phyloP scores from a whole-genome alignment of 1,140 invertebrate species.

The Stegodyphus dumicola region DNA sequence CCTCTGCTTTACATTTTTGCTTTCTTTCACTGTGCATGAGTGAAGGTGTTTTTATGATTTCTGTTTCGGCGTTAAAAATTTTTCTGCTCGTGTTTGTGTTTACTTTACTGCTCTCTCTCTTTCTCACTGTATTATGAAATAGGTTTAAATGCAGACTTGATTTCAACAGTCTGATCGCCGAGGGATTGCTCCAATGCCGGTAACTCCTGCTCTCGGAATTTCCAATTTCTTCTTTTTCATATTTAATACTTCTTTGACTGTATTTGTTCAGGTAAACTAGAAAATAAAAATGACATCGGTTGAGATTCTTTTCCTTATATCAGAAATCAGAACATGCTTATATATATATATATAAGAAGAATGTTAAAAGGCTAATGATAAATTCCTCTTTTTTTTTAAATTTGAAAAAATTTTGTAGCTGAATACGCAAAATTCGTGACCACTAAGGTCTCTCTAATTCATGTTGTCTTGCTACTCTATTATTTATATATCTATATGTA shows the following conservation, averaged over 20 bases:
- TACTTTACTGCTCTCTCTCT: slow-evolving; percentile 31
- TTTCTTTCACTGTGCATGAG: neutral
- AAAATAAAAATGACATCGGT: neutral
- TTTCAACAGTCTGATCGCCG: slow-evolving; percentile 30
- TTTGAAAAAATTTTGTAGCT: no score
- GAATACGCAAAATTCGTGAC: no score
- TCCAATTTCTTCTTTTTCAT: slow-evolving; percentile 49
- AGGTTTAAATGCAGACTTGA: slow-evolving; percentile 57
- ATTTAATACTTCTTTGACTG: slow-evolving; percentile 47
- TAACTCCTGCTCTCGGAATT: slow-evolving; percentile 14
- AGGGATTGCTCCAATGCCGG: slow-evolving; percentile 1
- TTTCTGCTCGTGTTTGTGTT: slow-evolving; percentile 38
- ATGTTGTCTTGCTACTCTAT: no score
- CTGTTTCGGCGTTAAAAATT: slow-evolving; percentile 29
- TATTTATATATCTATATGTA: no score
- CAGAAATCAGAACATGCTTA: no score
- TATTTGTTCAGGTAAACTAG: no score
- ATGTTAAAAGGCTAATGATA: no score
- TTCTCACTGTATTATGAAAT: slow-evolving; percentile 20
- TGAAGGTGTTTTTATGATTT: slow-evolving; percentile 40
- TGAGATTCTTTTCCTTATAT: neutral
- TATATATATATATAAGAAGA: no score
- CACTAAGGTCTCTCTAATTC: no score
- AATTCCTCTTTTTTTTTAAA: no score
- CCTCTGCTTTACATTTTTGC: slow-evolving; percentile 33